Evolutionary conservation across 2,113 vertebrate species (phyloP), one percentile per base, ranked within the genome.

Genomic region (Cryptoleucopteryx plumbea): DNA sequence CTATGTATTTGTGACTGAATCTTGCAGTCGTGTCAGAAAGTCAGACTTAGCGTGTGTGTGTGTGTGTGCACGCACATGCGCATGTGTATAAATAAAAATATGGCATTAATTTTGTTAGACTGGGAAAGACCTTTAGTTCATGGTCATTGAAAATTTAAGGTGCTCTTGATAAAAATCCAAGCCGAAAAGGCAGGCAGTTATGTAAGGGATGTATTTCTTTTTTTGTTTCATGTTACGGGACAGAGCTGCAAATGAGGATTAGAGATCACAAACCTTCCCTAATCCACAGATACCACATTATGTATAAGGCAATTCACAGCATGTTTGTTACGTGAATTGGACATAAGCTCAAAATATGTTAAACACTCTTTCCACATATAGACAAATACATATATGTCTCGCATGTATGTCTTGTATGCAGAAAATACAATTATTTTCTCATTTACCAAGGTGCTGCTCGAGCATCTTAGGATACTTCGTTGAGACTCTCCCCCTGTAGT

Each of bases 101-200:
- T 7, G n/a, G 50, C 56, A 75, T 59, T 59, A 26, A 65, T 82
- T 93, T 92, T 77, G 8, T 80, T 77, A 58, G 67, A 48, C 19
- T 56, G 50, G 34, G 26, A 45, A 66, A 86, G 45, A 55, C 38
- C 32, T 91, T 86, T 63, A 31, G 47, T 82, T 87, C 34, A 31
- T 82, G 89, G n/a, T 74, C 40, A 23, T 5, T 45, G 88, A 73
- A 88, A 88, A 68, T 70, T 40, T 62, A 59, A 83, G 61, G 52
- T 80, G 15, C 50, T 87, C 10, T 67, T 89, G 77, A 89, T 82
- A 71, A 62, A 87, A 87, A 72, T 73, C 38, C 12, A 40, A 86
- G 83, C 42, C 0, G 9, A 93, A 95, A 93, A 92, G 86, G 63
- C 40, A 88, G 59, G 53, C 58, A 68, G 62, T 91, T 95, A 74